A percentile compares a stretch with the other conserved stretches of the same genome.
Conservation (phyloP, 2,113 vertebrate species). For the Lycaon pictus region DNA sequence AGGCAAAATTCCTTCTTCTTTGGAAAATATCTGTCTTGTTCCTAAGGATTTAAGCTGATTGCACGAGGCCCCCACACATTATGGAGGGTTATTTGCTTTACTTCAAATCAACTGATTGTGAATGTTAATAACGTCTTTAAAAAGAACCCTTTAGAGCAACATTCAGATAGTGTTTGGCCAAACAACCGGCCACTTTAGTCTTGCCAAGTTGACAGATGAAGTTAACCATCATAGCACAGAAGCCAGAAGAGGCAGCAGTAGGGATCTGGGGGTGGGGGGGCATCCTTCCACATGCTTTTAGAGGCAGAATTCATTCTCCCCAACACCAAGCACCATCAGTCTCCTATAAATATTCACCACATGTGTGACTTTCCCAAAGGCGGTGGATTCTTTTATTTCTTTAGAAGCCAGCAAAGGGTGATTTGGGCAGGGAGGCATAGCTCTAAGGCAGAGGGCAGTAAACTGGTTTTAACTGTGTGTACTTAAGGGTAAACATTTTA, state of each 20-base stretch:
- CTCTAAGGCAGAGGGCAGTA: not conserved
- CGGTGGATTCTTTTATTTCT: not conserved
- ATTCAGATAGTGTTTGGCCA: not conserved
- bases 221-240: not conserved
- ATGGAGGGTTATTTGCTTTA: not conserved
- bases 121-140: not conserved
- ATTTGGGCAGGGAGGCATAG: not conserved
- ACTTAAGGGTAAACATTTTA: not conserved
- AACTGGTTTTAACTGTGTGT: not conserved
- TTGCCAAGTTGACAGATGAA: not conserved
- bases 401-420: not conserved
- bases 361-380: not conserved
- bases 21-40: not conserved
- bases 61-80: not conserved
- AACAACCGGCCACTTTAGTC: not conserved
- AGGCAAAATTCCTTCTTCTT: not conserved
- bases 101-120: not conserved
- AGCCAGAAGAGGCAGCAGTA: accelerated
- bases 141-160: not conserved
- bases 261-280: accelerated
- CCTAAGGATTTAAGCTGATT: not conserved
- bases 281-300: too few relatives aligned
- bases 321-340: not conserved
- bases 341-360: too few relatives aligned
- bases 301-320: too few relatives aligned